Evolutionary conservation across 1,140 invertebrate species (phyloP).

Genomic region (Subanguina moxae): DNA sequence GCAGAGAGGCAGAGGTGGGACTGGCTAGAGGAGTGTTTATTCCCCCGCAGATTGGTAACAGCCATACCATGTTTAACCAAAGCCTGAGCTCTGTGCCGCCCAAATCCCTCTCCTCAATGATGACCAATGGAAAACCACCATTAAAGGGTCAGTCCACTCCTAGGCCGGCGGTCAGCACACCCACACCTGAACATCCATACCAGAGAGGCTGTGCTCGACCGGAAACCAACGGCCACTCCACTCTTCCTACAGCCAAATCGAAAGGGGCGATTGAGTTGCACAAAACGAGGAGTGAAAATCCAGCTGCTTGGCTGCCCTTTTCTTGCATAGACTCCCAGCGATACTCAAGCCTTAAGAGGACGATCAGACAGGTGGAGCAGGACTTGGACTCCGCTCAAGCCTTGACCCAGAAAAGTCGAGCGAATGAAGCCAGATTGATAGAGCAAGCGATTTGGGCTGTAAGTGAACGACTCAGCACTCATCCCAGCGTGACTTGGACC

Average conservation of each 20-base stretch:
- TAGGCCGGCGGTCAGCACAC: neutral
- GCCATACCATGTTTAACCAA: neutral
- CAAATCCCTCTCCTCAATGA: neutral
- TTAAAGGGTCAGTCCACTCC: neutral
- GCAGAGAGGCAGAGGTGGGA: constrained; percentile 17
- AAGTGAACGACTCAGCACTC: neutral
- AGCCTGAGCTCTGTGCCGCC: neutral
- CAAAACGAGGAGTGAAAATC: neutral
- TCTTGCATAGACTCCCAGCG: neutral
- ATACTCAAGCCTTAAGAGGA: constrained; percentile 13
- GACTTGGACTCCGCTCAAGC: constrained; percentile 2
- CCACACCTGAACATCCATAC: neutral
- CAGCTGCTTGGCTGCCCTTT: neutral
- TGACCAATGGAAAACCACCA: neutral
- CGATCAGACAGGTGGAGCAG: neutral
- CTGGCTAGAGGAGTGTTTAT: neutral
- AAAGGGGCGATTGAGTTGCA: neutral
- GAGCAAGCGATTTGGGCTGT: constrained; percentile 39
- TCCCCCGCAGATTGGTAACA: neutral
- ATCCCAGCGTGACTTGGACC: constrained; percentile 28
- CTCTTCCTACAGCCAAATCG: no score
- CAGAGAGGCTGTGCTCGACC: no score
- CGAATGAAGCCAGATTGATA: constrained; percentile 33
- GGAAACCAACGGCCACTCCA: no score
- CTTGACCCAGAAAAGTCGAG: neutral